Conservation (phyloP, 2,888 invertebrate genomes). For the Oasisia sp. region DNA sequence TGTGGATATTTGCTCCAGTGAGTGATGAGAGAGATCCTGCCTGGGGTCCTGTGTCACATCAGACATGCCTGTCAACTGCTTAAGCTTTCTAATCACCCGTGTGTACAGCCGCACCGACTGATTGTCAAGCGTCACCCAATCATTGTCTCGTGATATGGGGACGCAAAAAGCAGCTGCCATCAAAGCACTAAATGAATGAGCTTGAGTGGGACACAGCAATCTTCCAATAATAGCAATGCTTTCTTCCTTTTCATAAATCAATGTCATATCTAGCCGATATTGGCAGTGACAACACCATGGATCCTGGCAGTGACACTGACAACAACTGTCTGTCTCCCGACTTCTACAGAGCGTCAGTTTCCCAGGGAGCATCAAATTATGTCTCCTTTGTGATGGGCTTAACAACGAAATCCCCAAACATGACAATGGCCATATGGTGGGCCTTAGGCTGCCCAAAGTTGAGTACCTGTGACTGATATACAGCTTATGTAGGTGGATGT, state of each 20-base stretch:
- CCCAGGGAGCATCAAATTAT: not conserved
- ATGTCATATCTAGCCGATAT: not conserved
- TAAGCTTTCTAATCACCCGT: not conserved
- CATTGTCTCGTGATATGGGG: not conserved
- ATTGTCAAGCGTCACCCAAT: not conserved
- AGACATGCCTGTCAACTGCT: not conserved
- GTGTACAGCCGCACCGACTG: not conserved
- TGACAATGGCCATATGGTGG: not conserved
- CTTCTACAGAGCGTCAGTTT: not conserved
- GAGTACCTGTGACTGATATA: no score
- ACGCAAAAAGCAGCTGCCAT: not conserved
- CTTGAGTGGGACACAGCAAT: not conserved
- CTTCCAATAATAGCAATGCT: constrained; percentile 11
- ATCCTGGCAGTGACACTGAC: not conserved
- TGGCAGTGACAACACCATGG: not conserved
- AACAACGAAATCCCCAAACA: not conserved
- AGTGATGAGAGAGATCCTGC: not conserved
- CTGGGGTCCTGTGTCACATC: not conserved
- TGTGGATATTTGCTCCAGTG: no score
- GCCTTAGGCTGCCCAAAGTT: not conserved
- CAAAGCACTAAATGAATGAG: not conserved
- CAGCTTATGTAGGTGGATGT: no score
- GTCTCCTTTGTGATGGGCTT: not conserved
- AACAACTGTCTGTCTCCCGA: not conserved
- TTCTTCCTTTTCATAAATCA: constrained; percentile 11